Evolutionary conservation across 2,888 invertebrate genomes (phyloP).

Genomic region (Caenorhabditis wallacei): DNA sequence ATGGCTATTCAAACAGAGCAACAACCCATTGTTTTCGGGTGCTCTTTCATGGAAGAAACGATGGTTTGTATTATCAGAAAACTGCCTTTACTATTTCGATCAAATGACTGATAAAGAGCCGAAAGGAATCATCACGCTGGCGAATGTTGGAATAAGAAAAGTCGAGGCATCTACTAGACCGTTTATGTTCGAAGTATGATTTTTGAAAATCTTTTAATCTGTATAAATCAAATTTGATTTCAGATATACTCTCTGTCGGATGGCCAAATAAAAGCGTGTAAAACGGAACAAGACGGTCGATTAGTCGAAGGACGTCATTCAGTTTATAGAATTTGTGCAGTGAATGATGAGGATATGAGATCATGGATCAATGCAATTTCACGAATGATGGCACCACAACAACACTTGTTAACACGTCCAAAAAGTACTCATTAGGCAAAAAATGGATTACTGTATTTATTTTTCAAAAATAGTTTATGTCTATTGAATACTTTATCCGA

Average conservation of each 20-base stretch:
- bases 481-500: background rate
- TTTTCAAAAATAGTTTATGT: background rate
- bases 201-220: background rate
- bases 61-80: conserved; percentile 75
- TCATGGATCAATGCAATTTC: conserved; percentile 75
- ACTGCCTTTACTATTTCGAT: conserved; percentile 76
- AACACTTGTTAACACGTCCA: conserved; percentile 64
- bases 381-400: conserved; percentile 55
- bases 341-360: conserved; percentile 85
- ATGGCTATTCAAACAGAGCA: conserved; percentile 77
- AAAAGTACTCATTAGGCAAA: conserved; percentile 68
- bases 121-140: conserved; percentile 74
- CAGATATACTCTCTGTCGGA: conserved; percentile 74
- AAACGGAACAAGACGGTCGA: conserved; percentile 89
- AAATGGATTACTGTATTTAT: conserved; percentile 2
- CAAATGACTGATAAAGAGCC: conserved; percentile 71
- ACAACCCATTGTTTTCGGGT: conserved; percentile 71
- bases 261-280: conserved; percentile 75
- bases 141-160: conserved; percentile 73
- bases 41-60: conserved; percentile 76
- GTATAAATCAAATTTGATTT: background rate
- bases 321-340: conserved; percentile 92
- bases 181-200: conserved; percentile 72
- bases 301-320: conserved; percentile 88
- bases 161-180: conserved; percentile 70